phyloP scores from a whole-genome alignment of 1,140 invertebrate species.

The Penaeus chinensis region DNA sequence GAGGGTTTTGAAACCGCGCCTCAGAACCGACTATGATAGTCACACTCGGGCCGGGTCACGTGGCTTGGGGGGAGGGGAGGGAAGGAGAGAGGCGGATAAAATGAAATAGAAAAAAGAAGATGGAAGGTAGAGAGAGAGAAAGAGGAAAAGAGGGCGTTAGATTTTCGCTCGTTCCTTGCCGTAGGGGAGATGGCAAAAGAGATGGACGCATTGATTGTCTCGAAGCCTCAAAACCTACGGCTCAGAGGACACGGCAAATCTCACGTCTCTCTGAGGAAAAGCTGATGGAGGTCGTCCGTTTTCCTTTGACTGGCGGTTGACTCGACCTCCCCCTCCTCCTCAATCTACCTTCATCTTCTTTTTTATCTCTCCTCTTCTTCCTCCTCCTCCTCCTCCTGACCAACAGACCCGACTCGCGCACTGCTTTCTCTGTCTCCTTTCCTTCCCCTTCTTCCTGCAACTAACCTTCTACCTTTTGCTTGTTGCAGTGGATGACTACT shows the following conservation, averaged over 20 bases:
- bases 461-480: slow-evolving; percentile 51
- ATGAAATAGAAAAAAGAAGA: too few relatives aligned
- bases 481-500: slow-evolving; percentile 60
- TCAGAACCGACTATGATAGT: too few relatives aligned
- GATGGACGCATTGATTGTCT: too few relatives aligned
- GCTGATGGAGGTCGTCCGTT: neutral
- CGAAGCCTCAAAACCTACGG: too few relatives aligned
- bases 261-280: neutral
- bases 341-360: neutral
- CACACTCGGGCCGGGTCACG: too few relatives aligned
- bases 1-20: too few relatives aligned
- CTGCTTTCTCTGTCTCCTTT: neutral
- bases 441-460: slow-evolving; percentile 15
- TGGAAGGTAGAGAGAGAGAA: too few relatives aligned
- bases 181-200: neutral
- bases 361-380: neutral
- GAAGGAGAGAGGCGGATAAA: too few relatives aligned
- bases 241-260: too few relatives aligned
- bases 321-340: neutral
- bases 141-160: too few relatives aligned
- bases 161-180: neutral
- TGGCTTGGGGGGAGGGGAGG: too few relatives aligned
- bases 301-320: neutral
- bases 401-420: neutral
- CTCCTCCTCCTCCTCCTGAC: neutral